Conservation (phyloP, 2,888 invertebrate species). For the Nymphalis urticae region DNA sequence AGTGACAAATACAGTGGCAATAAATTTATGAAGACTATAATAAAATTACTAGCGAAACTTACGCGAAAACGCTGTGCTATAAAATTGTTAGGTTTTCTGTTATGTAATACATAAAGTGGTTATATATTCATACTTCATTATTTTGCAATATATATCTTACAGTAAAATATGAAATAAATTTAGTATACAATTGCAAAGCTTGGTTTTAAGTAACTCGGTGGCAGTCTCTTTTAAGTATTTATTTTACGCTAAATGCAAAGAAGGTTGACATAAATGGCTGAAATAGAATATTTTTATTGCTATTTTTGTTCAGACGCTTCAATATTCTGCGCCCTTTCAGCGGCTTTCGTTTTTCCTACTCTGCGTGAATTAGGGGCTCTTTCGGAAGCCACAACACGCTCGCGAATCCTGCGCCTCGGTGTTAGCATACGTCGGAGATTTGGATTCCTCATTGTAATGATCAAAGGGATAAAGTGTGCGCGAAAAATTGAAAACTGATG, state of each 20-base stretch:
- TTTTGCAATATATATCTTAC: too few relatives aligned
- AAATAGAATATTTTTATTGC: too few relatives aligned
- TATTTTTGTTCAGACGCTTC: too few relatives aligned
- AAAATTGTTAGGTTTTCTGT: not conserved
- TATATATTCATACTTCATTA: not conserved
- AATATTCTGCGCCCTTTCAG: too few relatives aligned
- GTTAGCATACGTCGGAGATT: slow-evolving; percentile 26
- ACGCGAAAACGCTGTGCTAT: not conserved
- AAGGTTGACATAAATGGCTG: too few relatives aligned
- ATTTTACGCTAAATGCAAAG: too few relatives aligned
- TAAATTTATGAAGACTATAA: slow-evolving; percentile 32
- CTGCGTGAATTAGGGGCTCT: slow-evolving; percentile 25
- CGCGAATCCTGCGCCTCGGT: slow-evolving; percentile 24
- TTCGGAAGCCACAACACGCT: slow-evolving; percentile 22
- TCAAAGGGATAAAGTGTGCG: slow-evolving; percentile 10
- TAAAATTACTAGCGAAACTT: slow-evolving; percentile 19
- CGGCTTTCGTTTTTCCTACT: slow-evolving; percentile 19
- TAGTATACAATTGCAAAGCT: too few relatives aligned
- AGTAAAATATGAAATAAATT: too few relatives aligned
- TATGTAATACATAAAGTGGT: not conserved
- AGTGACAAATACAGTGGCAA: slow-evolving; percentile 38
- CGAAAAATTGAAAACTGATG: too few relatives aligned
- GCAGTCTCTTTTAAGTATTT: too few relatives aligned
- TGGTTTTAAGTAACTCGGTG: too few relatives aligned
- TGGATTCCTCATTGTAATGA: slow-evolving; percentile 19